Conservation (phyloP, 1,140 invertebrate genomes). For the Apis dorsata region DNA sequence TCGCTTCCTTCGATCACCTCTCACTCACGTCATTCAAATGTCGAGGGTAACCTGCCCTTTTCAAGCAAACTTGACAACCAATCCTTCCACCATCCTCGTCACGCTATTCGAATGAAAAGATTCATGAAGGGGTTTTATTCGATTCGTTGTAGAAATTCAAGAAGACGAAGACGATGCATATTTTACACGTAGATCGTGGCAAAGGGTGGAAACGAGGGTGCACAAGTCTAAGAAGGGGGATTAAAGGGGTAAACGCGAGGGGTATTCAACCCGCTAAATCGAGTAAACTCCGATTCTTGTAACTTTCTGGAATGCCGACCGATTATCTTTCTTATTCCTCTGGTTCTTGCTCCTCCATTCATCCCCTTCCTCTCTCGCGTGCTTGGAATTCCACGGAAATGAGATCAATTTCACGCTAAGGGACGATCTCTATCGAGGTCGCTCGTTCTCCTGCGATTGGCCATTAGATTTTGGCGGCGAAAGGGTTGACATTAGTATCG, state of each 20-base stretch:
- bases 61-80: constrained; percentile 21
- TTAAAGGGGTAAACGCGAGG: constrained; percentile 10
- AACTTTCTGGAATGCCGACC: constrained; percentile 52
- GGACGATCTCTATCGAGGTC: background rate
- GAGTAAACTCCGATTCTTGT: constrained; percentile 61
- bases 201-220: background rate
- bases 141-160: constrained; percentile 62
- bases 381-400: constrained; percentile 1
- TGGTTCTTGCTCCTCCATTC: background rate
- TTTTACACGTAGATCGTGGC: constrained; percentile 13
- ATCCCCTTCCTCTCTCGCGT: constrained; percentile 3
- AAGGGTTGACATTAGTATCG: no score
- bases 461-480: background rate
- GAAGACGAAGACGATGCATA: constrained; percentile 29
- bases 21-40: background rate
- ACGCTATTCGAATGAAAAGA: constrained; percentile 39
- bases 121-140: constrained; percentile 58
- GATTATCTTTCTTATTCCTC: constrained; percentile 45
- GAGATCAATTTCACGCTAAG: background rate
- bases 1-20: background rate
- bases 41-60: constrained; percentile 2
- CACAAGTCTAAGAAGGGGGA: background rate
- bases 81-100: background rate
- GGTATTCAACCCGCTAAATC: constrained; percentile 59
- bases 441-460: background rate